Evolutionary conservation across 2,113 vertebrate species (phyloP).

Genomic region (Actinemys pallida): DNA sequence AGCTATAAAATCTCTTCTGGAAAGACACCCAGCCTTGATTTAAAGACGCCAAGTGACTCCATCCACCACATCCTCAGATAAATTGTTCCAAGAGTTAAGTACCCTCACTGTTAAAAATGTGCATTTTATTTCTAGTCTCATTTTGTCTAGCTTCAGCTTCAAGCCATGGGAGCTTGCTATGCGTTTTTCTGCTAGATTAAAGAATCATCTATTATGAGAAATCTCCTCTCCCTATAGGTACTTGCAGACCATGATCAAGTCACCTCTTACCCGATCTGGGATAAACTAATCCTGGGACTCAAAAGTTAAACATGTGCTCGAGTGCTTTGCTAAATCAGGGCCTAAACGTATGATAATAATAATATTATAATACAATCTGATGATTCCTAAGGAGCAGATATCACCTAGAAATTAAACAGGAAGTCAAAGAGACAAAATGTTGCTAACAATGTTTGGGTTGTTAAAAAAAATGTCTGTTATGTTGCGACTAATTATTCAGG

Average conservation of each 20-base stretch:
- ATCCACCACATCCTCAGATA: neutral
- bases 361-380: neutral
- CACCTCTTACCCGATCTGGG: neutral
- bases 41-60: neutral
- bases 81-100: neutral
- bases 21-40: neutral
- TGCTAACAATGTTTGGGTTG: neutral
- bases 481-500: slow-evolving; percentile 12
- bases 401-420: neutral
- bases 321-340: neutral
- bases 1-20: neutral
- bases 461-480: neutral
- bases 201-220: neutral
- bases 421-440: neutral
- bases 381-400: neutral
- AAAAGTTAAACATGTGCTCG: neutral
- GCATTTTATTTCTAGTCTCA: neutral
- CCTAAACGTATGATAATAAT: neutral
- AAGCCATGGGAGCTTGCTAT: neutral
- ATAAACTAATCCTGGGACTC: neutral
- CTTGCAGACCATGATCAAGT: neutral
- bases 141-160: neutral
- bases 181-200: neutral
- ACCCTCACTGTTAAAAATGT: neutral
- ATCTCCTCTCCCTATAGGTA: neutral